These are phyloP conservation scores for Ophioderma brevispina DNA, from an alignment of 35 echinoderm and acorn worm genomes.

Conservation along the genomic window DNA sequence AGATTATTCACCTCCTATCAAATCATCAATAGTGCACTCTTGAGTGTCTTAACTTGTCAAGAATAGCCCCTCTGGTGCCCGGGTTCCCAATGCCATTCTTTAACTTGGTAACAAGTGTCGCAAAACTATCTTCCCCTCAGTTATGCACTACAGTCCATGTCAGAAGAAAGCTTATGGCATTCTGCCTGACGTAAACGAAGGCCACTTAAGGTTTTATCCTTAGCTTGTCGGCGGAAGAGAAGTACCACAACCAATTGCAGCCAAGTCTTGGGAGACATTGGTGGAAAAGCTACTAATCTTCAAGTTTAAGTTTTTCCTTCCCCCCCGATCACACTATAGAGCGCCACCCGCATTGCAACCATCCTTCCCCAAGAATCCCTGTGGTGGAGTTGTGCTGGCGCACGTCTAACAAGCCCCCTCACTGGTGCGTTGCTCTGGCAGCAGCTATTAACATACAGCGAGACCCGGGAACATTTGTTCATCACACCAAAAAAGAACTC, in stretches of 20 bases:
- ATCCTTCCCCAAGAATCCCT: conserved; percentile 86
- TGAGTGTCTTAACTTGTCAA: conserved; percentile 81
- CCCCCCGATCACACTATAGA: conserved; percentile 96
- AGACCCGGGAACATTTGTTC: conserved; percentile 71
- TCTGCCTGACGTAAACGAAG: conserved; percentile 32
- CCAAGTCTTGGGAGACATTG: conserved; percentile 66
- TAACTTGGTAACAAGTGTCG: conserved; percentile 74
- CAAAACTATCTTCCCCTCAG: conserved; percentile 61
- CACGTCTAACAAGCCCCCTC: conserved; percentile 71
- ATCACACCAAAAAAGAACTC: conserved; percentile 72
- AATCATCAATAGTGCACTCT: conserved; percentile 65
- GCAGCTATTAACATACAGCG: conserved; percentile 72
- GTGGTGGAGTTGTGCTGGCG: conserved; percentile 59
- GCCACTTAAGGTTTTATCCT: conserved; percentile 61
- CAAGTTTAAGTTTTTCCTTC: conserved; percentile 69
- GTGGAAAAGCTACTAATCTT: conserved; percentile 49
- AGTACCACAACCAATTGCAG: conserved; percentile 74
- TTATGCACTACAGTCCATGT: conserved; percentile 66
- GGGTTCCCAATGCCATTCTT: conserved; percentile 63
- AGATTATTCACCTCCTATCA: conserved; percentile 65
- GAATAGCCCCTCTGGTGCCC: conserved; percentile 78
- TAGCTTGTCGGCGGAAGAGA: conserved; percentile 85
- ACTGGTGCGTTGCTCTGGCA: conserved; percentile 62
- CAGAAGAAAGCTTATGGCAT: conserved; percentile 68
- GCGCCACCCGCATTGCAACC: conserved; percentile 67